Evolutionary conservation across 2,797 vertebrate genomes (phyloP), one percentile per base, ranked within the genome.

Genomic region (Calcarius lapponicus): DNA sequence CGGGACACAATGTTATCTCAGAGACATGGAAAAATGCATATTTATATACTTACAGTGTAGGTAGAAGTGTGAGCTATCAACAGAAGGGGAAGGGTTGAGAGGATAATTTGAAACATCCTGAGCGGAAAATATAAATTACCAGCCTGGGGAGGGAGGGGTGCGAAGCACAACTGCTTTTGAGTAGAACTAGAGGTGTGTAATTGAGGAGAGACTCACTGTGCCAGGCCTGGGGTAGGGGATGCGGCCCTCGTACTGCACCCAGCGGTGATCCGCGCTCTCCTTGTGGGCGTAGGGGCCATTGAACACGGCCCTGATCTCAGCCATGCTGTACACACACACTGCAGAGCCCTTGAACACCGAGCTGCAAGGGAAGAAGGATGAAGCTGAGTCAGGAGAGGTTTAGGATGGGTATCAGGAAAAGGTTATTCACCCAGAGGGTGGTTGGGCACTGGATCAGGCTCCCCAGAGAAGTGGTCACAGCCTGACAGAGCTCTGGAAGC

Each of bases 271-370:
- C 0, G 98, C 98, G 32, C 99, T 99, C 95, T 99, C 99, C 95
- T 99, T 99, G 97, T 99, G 99, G 20, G 99, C 99, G 8, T 99
- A 99, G 3, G 99, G 99, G 53, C 99, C 99, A 10, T 99, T 99
- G 95, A 99, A 99, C 57, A 97, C 99, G 3, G 98, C 99, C 91
- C 99, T 98, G 90, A 99, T 98, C 69, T 99, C 99, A 11, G 99
- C 98, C 99, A 99, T 99, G 96, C 98, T 99, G 95, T 99, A 99
- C 80, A 99, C 98, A 93, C 99, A 99, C 70, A 99, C 99, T 6
- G 99, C 99, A 40, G 99, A 99, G 88, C 99, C 99, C 92, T 98
- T 99, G 98, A 99, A 99, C 93, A 99, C 98, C 13, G 99, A 99
- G 95, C 99, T 99, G 97, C 57, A 92, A 97, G 11, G 8, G 51